phyloP scores from a whole-genome alignment of 2,888 invertebrate species.

The Luffia ferchaultella region DNA sequence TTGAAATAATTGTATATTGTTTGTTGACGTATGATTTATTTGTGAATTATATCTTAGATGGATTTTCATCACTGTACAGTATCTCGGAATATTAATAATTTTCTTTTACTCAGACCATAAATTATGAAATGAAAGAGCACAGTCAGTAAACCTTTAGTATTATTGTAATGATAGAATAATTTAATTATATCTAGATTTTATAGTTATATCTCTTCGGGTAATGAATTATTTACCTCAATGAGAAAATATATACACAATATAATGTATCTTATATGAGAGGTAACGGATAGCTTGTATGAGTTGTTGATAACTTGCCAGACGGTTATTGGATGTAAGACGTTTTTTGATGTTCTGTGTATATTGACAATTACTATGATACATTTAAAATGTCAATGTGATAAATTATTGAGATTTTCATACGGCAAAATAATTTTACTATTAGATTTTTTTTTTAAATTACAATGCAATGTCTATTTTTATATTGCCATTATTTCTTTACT shows the following conservation, averaged over 20 bases:
- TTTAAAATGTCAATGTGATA: constrained; percentile 53
- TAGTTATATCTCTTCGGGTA: constrained; percentile 44
- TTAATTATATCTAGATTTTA: constrained; percentile 37
- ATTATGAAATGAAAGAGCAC: constrained; percentile 2
- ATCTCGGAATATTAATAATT: constrained; percentile 26
- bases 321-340: constrained; percentile 29
- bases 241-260: constrained; percentile 48
- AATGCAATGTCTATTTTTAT: too few species aligned
- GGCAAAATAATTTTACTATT: too few species aligned
- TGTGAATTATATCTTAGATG: background rate
- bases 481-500: too few species aligned
- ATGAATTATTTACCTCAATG: constrained; percentile 40
- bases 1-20: background rate
- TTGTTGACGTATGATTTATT: background rate
- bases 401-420: constrained; percentile 12
- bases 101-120: constrained; percentile 17
- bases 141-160: background rate
- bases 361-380: constrained; percentile 35
- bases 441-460: background rate
- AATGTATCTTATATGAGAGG: constrained; percentile 33
- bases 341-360: constrained; percentile 48
- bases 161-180: background rate
- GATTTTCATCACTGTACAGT: constrained; percentile 12
- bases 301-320: constrained; percentile 56
- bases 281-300: constrained; percentile 25